Evolutionary conservation across 2,113 vertebrate genomes (phyloP).

Genomic region (Lophius piscatorius): DNA sequence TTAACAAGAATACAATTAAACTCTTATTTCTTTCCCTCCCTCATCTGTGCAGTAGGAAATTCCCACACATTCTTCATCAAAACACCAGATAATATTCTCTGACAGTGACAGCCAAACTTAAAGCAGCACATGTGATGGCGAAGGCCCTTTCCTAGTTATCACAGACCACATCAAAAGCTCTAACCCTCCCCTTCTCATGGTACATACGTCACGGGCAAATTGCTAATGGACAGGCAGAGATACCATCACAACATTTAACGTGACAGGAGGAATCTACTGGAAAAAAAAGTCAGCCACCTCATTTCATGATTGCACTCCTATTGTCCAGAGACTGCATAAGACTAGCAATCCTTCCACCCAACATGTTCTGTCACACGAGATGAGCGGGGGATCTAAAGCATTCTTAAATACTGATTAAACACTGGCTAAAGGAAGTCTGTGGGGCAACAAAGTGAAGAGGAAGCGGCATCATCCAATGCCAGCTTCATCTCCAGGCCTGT

Average conservation of each 20-base stretch:
- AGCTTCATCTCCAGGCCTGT: conserved; percentile 61
- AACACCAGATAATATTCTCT: conserved; percentile 70
- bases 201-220: conserved; percentile 53
- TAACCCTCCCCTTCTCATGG: conserved; percentile 22
- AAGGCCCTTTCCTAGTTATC: conserved; percentile 59
- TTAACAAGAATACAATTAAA: neutral
- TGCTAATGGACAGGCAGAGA: conserved; percentile 56
- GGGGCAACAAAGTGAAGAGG: conserved; percentile 42
- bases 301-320: conserved; percentile 34
- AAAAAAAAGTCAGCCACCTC: conserved; percentile 53
- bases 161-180: conserved; percentile 77
- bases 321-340: conserved; percentile 45
- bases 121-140: conserved; percentile 65
- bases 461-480: conserved; percentile 55
- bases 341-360: conserved; percentile 46
- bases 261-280: conserved; percentile 53
- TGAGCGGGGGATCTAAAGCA: conserved; percentile 49
- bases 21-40: neutral
- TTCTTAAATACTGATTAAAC: conserved; percentile 75
- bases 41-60: conserved; percentile 37
- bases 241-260: conserved; percentile 62
- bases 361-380: conserved; percentile 75
- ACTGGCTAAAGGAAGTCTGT: conserved; percentile 57
- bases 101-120: conserved; percentile 55
- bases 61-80: conserved; percentile 42